phyloP scores from a whole-genome alignment of 2,888 invertebrate species.

The Cosmorhoe ocellata region DNA sequence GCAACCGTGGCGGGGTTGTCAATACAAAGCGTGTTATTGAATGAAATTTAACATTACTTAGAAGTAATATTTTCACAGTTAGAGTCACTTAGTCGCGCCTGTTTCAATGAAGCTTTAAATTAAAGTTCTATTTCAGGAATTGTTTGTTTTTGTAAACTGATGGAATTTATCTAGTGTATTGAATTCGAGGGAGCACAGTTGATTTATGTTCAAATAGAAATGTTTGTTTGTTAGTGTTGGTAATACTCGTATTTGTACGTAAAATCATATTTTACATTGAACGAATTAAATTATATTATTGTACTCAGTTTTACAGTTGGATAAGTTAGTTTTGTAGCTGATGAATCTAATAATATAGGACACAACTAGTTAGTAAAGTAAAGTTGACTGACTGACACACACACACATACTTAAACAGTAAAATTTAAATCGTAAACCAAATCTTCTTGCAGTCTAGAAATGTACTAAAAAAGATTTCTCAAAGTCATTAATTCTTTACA shows the following conservation, averaged over 20 bases:
- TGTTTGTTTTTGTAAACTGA: conserved; percentile 22
- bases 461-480: too few relatives aligned
- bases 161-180: conserved; percentile 23
- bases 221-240: background rate
- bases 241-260: conserved; percentile 1
- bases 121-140: conserved; percentile 34
- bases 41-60: too few relatives aligned
- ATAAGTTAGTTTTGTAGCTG: background rate
- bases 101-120: conserved; percentile 31
- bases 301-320: background rate
- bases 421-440: too few relatives aligned
- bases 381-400: too few relatives aligned
- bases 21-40: too few relatives aligned
- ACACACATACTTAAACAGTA: too few relatives aligned
- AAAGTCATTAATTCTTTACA: background rate
- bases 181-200: conserved; percentile 15
- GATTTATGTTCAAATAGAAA: conserved; percentile 11
- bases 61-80: too few relatives aligned
- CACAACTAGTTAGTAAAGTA: too few relatives aligned
- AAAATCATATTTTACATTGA: conserved; percentile 1
- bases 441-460: too few relatives aligned
- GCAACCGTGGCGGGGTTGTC: too few relatives aligned
- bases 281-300: conserved; percentile 2
- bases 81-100: too few relatives aligned
- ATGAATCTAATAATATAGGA: background rate